A percentile compares a stretch with the other conserved stretches of the same genome.
These are phyloP conservation scores for Hirtodrosophila duncani DNA, from an alignment of 2,888 invertebrate species.

Conservation along the genomic window DNA sequence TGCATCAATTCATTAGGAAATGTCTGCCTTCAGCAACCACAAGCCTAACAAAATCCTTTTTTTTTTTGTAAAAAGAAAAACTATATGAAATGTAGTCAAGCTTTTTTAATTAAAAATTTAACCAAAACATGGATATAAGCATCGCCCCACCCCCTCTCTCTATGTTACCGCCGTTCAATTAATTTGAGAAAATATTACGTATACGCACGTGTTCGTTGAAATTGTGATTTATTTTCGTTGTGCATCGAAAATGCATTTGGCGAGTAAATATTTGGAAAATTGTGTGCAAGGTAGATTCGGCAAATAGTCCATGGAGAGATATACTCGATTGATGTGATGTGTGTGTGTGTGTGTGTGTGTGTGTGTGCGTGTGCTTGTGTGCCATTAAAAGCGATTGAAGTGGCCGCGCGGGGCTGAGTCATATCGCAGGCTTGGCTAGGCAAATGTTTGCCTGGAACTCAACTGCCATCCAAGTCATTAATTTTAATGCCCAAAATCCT, in stretches of 20 bases:
- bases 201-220: conserved; percentile 16
- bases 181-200: conserved; percentile 22
- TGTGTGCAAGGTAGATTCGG: conserved; percentile 35
- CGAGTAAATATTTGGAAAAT: conserved; percentile 43
- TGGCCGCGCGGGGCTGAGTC: too few species aligned
- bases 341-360: too few species aligned
- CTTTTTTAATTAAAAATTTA: conserved; percentile 35
- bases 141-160: too few species aligned
- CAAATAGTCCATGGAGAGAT: conserved; percentile 22
- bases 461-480: conserved; percentile 42
- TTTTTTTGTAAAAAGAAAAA: too few species aligned
- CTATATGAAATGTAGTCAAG: conserved; percentile 9
- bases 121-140: background rate
- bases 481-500: conserved; percentile 37
- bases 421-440: too few species aligned
- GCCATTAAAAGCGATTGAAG: conserved; percentile 39
- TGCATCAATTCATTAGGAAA: too few species aligned
- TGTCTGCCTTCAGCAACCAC: too few species aligned
- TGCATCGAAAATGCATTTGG: conserved; percentile 22
- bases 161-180: background rate
- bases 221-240: conserved; percentile 41
- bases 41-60: too few species aligned
- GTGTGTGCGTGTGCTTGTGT: too few species aligned
- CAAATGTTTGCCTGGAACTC: too few species aligned
- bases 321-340: conserved; percentile 58